These are phyloP conservation scores for Mya arenaria DNA, from an alignment of 1,140 invertebrate species.

Conservation along the genomic window DNA sequence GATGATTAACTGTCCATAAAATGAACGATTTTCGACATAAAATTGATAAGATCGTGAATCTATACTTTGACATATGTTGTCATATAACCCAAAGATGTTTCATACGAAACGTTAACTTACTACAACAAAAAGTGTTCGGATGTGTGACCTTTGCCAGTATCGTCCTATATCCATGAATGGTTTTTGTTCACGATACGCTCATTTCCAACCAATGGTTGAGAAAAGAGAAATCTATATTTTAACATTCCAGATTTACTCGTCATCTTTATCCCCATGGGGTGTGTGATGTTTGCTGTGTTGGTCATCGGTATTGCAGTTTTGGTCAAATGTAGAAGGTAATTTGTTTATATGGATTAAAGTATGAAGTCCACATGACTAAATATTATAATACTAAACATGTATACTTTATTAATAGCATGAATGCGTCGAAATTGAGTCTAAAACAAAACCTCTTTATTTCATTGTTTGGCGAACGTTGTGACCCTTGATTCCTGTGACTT, in stretches of 20 bases:
- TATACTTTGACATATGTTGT: too few species aligned
- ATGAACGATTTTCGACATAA: too few species aligned
- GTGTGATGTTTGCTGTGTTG: slow-evolving; percentile 89
- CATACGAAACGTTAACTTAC: too few species aligned
- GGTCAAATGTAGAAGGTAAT: slow-evolving; percentile 88
- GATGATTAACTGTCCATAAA: too few species aligned
- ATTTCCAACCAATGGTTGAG: neutral
- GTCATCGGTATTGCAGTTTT: slow-evolving; percentile 89
- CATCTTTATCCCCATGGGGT: slow-evolving; percentile 89
- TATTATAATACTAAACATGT: neutral
- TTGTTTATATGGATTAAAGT: slow-evolving; percentile 50
- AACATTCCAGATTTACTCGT: slow-evolving; percentile 83
- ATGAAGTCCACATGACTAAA: neutral
- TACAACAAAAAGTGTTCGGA: neutral
- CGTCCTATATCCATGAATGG: neutral
- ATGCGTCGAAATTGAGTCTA: neutral
- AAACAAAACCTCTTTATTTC: slow-evolving; percentile 5
- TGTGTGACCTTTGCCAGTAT: neutral
- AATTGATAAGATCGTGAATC: too few species aligned
- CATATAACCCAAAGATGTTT: too few species aligned
- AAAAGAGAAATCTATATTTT: slow-evolving; percentile 14
- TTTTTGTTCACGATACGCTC: neutral
- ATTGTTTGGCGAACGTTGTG: too few species aligned
- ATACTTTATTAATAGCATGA: neutral
- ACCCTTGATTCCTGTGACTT: too few species aligned